These are phyloP conservation scores for Siphamia tubifer DNA, from an alignment of 2,113 vertebrate species.

Conservation along the genomic window DNA sequence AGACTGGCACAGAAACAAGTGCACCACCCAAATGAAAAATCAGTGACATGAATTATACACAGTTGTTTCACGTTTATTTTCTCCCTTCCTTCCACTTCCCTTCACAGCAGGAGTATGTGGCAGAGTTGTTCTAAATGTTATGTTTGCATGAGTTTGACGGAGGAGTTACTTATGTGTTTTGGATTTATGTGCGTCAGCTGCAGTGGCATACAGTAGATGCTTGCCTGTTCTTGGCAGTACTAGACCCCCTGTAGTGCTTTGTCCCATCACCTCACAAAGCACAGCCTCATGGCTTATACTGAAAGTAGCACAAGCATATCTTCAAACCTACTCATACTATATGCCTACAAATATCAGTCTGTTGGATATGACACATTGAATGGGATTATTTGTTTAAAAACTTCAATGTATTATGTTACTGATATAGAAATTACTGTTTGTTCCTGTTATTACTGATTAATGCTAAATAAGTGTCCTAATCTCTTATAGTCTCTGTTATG, in stretches of 20 bases:
- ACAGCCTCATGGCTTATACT: not conserved
- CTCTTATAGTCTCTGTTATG: no score
- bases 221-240: constrained; percentile 7
- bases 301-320: not conserved
- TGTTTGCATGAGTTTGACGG: constrained; percentile 8
- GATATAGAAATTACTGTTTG: no score
- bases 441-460: no score
- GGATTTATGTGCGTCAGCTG: constrained; percentile 52
- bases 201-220: constrained; percentile 11
- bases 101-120: not conserved
- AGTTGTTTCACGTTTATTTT: not conserved
- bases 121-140: constrained; percentile 11
- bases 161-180: constrained; percentile 23
- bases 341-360: no score
- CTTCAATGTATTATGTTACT: no score
- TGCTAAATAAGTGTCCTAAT: no score
- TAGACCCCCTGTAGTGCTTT: constrained; percentile 1
- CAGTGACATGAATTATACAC: not conserved
- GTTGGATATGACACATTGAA: no score
- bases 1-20: constrained; percentile 20
- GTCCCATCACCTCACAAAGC: constrained; percentile 9
- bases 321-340: not conserved
- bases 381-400: no score
- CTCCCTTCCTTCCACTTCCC: not conserved
- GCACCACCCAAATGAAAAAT: not conserved